Conservation (phyloP, 2,113 vertebrate genomes). For the Rhinoptilus africanus region DNA sequence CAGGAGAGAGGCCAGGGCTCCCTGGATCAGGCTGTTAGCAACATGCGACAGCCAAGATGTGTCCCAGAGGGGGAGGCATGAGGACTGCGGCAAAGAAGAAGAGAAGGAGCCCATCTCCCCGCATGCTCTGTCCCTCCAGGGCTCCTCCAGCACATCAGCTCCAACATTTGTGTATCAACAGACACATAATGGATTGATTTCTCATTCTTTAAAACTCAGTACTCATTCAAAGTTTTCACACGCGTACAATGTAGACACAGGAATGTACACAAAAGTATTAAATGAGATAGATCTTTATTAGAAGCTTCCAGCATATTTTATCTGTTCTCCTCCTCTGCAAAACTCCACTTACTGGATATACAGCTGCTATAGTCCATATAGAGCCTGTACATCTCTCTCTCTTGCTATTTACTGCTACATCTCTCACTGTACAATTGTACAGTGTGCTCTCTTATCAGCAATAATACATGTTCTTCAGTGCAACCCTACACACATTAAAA, state of each 20-base stretch:
- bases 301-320: slow-evolving; percentile 24
- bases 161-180: not conserved
- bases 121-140: not conserved
- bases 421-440: not conserved
- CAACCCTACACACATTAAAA: not conserved
- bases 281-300: slow-evolving; percentile 37
- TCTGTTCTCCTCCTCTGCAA: not conserved
- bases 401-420: not conserved
- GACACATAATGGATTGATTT: not conserved
- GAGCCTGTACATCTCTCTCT: not conserved
- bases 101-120: not conserved
- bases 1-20: not conserved
- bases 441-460: not conserved
- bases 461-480: not conserved
- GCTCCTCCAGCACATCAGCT: not conserved
- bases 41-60: not conserved
- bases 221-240: not conserved
- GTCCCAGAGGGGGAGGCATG: not conserved
- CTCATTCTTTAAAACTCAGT: not conserved
- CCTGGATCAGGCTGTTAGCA: not conserved
- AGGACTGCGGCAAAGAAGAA: not conserved
- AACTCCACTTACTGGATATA: not conserved
- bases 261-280: not conserved
- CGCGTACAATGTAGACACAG: not conserved
- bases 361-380: not conserved